These are phyloP conservation scores for Xenopus petersii DNA, from an alignment of 2,797 vertebrate genomes.

Conservation along the genomic window DNA sequence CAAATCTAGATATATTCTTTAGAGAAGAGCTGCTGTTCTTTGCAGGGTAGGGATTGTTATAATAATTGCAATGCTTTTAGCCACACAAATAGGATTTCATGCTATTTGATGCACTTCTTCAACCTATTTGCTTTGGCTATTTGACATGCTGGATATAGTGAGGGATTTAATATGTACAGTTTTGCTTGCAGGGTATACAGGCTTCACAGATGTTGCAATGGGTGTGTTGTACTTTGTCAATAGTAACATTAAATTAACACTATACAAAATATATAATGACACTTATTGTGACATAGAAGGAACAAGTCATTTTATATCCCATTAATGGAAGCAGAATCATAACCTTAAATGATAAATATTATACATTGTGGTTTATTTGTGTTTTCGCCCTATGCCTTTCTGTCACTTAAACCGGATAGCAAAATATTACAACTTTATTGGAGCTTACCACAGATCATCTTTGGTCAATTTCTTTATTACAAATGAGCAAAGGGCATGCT, in stretches of 20 bases:
- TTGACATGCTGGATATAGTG: slow-evolving; percentile 50
- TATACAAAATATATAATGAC: too few species aligned
- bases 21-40: not conserved
- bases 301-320: too few species aligned
- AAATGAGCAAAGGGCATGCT: too few species aligned
- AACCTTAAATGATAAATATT: too few species aligned
- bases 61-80: slow-evolving; percentile 29
- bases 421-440: too few species aligned
- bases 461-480: too few species aligned
- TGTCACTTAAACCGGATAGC: too few species aligned
- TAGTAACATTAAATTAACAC: not conserved
- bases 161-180: slow-evolving; percentile 51
- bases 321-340: too few species aligned
- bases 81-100: slow-evolving; percentile 56
- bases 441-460: too few species aligned
- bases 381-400: too few species aligned
- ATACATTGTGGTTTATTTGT: too few species aligned
- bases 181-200: slow-evolving; percentile 37
- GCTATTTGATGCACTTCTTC: slow-evolving; percentile 52
- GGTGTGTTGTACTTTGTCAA: not conserved
- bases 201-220: not conserved
- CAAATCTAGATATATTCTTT: not conserved
- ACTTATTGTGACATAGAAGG: too few species aligned
- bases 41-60: not conserved
- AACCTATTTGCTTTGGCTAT: slow-evolving; percentile 42